Evolutionary conservation across 2,888 invertebrate genomes (phyloP).

Genomic region (Pandemis heparana): DNA sequence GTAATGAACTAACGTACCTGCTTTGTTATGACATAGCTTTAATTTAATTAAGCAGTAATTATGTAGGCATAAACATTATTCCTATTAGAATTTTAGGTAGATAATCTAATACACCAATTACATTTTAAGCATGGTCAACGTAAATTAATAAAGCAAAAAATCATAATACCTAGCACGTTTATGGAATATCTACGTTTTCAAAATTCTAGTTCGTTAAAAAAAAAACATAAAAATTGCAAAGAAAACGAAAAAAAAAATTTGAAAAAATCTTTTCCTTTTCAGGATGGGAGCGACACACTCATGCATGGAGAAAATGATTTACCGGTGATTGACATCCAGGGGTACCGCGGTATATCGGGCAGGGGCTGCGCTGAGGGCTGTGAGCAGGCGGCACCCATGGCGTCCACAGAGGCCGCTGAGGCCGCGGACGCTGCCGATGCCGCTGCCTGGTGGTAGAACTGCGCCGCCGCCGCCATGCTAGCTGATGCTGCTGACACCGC

Average conservation of each 20-base stretch:
- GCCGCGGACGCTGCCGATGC: slow-evolving; percentile 92
- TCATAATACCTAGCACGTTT: not conserved
- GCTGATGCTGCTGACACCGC: slow-evolving; percentile 89
- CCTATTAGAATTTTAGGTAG: not conserved
- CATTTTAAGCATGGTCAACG: not conserved
- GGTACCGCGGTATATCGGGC: slow-evolving; percentile 96
- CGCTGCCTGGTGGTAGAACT: slow-evolving; percentile 95
- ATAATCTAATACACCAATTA: not conserved
- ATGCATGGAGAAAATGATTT: slow-evolving; percentile 81
- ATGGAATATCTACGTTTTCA: not conserved
- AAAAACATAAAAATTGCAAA: not conserved
- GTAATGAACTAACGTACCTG: not conserved
- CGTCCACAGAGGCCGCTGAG: slow-evolving; percentile 91
- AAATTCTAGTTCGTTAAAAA: not conserved
- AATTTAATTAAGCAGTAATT: not conserved
- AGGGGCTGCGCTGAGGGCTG: slow-evolving; percentile 94
- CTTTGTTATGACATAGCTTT: not conserved
- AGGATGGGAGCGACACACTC: slow-evolving; percentile 56
- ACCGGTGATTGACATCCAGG: slow-evolving; percentile 99
- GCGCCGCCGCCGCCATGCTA: slow-evolving; percentile 90
- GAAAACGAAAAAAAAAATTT: not conserved
- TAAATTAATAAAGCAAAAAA: not conserved
- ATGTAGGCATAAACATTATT: not conserved
- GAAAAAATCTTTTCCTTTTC: slow-evolving; percentile 44
- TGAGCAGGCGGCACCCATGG: slow-evolving; percentile 93